Percentiles rank a stretch among this genome's conserved stretches.
Conservation (phyloP, 1,140 invertebrate genomes). For the Galleria mellonella region DNA sequence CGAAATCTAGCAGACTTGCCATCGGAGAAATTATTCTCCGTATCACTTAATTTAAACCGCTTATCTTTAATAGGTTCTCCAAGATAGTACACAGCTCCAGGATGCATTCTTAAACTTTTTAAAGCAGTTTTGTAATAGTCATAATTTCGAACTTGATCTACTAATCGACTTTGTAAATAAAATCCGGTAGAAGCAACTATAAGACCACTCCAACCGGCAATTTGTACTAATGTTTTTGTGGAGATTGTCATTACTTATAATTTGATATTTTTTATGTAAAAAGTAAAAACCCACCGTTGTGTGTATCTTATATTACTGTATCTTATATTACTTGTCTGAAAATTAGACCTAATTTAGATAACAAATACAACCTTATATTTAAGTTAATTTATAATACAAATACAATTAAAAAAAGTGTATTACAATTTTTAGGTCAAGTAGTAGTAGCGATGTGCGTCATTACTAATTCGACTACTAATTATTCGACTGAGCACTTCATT, state of each 20-base stretch:
- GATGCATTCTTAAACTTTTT: conserved; percentile 69
- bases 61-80: conserved; percentile 80
- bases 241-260: conserved; percentile 33
- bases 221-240: conserved; percentile 44
- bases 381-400: too few species aligned
- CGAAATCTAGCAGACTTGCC: conserved; percentile 73
- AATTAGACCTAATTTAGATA: too few species aligned
- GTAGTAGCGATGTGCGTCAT: too few species aligned
- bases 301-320: too few species aligned
- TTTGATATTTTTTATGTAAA: not conserved
- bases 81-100: conserved; percentile 74
- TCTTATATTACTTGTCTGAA: too few species aligned
- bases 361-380: too few species aligned
- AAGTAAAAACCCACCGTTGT: too few species aligned
- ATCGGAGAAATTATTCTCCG: conserved; percentile 73
- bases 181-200: conserved; percentile 49
- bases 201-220: conserved; percentile 55
- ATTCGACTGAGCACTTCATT: too few species aligned
- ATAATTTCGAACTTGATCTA: conserved; percentile 36
- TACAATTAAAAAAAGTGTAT: too few species aligned
- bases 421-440: too few species aligned
- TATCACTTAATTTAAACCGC: conserved; percentile 74
- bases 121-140: conserved; percentile 77
- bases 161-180: conserved; percentile 46
- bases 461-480: too few species aligned